Conservation (phyloP, 2,113 vertebrate genomes). For the Baryphthengus martii region DNA sequence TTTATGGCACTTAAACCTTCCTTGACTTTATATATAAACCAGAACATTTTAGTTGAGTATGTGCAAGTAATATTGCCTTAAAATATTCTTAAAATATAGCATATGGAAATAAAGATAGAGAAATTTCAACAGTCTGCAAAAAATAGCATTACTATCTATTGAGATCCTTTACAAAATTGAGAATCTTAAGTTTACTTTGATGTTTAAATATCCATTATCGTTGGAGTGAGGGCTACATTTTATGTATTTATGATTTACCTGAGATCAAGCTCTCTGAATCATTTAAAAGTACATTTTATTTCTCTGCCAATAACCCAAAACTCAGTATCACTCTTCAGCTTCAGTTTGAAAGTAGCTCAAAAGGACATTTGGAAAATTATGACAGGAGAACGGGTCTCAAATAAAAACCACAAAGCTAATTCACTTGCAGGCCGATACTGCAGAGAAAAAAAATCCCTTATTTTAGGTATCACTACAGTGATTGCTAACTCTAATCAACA, state of each 20-base stretch:
- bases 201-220: background rate
- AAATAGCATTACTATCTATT: background rate
- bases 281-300: constrained; percentile 1
- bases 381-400: background rate
- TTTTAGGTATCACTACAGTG: background rate
- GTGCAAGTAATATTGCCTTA: background rate
- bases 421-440: background rate
- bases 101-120: background rate
- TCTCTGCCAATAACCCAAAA: background rate
- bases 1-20: background rate
- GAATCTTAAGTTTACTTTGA: background rate
- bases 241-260: background rate
- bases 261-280: background rate
- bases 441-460: background rate
- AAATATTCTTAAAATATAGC: background rate
- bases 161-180: background rate
- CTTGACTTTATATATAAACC: background rate
- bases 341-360: background rate
- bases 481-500: background rate
- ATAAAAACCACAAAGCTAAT: background rate
- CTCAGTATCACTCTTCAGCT: background rate
- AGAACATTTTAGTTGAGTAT: background rate
- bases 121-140: background rate
- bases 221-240: background rate
- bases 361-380: background rate